Evolutionary conservation across 2,797 vertebrate species (phyloP).

Genomic region (Mus minutoides): DNA sequence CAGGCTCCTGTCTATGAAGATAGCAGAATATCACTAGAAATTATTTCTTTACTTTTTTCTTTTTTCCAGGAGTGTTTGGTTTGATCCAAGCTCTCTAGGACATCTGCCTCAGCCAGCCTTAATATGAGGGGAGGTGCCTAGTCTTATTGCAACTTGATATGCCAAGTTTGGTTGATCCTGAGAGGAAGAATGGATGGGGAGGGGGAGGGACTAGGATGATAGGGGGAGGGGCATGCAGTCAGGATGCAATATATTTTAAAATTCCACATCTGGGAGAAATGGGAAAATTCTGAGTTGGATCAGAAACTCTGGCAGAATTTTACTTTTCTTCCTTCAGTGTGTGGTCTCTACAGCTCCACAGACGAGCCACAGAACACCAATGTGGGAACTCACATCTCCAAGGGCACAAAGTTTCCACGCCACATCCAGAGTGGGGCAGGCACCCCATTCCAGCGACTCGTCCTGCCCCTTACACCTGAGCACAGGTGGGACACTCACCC

Average conservation of each 20-base stretch:
- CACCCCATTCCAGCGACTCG: not conserved
- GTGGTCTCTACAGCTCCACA: not conserved
- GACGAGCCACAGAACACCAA: not conserved
- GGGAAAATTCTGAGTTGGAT: not conserved
- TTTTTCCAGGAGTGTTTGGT: not conserved
- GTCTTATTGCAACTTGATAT: not conserved
- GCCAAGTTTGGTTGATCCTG: not conserved
- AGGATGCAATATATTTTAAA: not conserved
- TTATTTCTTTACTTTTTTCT: not conserved
- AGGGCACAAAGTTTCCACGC: not conserved
- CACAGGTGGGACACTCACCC: slow-evolving; percentile 89
- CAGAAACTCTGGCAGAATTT: not conserved
- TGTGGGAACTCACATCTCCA: not conserved
- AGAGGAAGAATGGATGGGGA: not conserved
- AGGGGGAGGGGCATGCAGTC: not conserved
- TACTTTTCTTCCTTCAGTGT: not conserved
- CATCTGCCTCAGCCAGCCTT: not conserved
- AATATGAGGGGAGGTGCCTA: not conserved
- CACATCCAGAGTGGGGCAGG: not conserved
- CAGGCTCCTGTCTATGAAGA: not conserved
- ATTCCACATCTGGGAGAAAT: not conserved
- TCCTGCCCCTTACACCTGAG: not conserved
- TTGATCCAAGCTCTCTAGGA: not conserved
- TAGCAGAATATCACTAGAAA: not conserved
- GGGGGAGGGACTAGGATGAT: not conserved